A percentile compares a stretch with the other conserved stretches of the same genome.
Evolutionary conservation across 2,113 vertebrate species (phyloP).

Genomic region (Nycticebus coucang): DNA sequence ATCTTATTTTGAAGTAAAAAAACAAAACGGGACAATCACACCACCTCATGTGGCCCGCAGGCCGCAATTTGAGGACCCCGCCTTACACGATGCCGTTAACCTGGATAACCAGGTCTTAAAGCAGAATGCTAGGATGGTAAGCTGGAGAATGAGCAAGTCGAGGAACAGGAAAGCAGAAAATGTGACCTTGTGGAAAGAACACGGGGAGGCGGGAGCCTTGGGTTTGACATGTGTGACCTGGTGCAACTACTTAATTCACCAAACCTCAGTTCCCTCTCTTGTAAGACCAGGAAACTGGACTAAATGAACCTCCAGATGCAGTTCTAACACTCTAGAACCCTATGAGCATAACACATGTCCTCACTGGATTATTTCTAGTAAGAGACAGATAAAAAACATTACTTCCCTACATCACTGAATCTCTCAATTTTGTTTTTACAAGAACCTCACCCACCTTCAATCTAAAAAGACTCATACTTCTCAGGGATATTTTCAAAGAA

Average conservation of each 20-base stretch:
- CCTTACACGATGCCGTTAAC: not conserved
- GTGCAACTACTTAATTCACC: not conserved
- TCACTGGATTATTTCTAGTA: not conserved
- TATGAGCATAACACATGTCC: not conserved
- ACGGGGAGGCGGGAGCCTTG: no score
- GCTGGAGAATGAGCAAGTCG: not conserved
- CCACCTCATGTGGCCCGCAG: no score
- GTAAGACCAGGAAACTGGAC: not conserved
- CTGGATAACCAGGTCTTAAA: not conserved
- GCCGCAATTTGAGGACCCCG: no score
- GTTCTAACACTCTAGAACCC: not conserved
- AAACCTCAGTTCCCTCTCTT: not conserved
- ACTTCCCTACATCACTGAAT: not conserved
- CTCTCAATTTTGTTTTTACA: not conserved
- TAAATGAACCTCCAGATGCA: not conserved
- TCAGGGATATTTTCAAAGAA: conserved; percentile 28
- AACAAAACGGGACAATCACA: no score
- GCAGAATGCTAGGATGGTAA: not conserved
- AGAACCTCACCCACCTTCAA: not conserved
- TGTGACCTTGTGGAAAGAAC: not conserved
- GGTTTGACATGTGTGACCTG: not conserved
- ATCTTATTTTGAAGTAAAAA: no score
- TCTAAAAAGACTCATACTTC: not conserved
- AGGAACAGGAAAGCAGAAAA: not conserved
- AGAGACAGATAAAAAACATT: not conserved